phyloP scores from a whole-genome alignment of 2,888 invertebrate species.

The Plusia festucae region DNA sequence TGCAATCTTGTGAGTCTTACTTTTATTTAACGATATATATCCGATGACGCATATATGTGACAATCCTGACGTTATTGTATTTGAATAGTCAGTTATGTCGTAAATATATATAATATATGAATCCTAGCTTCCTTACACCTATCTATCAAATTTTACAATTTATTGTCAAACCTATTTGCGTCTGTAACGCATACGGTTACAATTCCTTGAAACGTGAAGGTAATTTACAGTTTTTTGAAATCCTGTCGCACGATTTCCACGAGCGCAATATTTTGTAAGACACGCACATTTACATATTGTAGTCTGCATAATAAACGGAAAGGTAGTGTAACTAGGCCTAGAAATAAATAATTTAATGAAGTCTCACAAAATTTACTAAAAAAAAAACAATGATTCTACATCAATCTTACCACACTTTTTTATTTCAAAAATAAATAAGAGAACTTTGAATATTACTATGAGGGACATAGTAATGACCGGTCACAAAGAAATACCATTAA shows the following conservation, averaged over 20 bases:
- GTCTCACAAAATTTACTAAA: background rate
- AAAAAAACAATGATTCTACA: slow-evolving; percentile 6
- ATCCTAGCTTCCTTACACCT: slow-evolving; percentile 54
- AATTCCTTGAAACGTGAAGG: slow-evolving; percentile 56
- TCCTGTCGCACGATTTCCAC: slow-evolving; percentile 2
- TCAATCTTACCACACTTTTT: background rate
- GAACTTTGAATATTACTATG: too few relatives aligned
- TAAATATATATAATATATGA: slow-evolving; percentile 51
- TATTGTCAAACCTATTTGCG: slow-evolving; percentile 78
- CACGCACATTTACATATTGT: slow-evolving; percentile 1
- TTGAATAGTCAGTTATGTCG: slow-evolving; percentile 48
- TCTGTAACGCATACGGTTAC: slow-evolving; percentile 51
- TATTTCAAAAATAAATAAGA: slow-evolving; percentile 8
- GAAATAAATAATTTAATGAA: slow-evolving; percentile 8
- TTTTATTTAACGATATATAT: slow-evolving; percentile 48
- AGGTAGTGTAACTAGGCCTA: slow-evolving; percentile 19
- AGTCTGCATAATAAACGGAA: background rate
- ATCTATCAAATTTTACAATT: slow-evolving; percentile 59
- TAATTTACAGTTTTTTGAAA: slow-evolving; percentile 21
- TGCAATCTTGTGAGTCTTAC: slow-evolving; percentile 54
- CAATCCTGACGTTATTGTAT: slow-evolving; percentile 41
- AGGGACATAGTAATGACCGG: too few relatives aligned
- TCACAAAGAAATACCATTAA: slow-evolving; percentile 4
- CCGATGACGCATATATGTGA: slow-evolving; percentile 41
- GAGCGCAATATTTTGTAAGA: background rate